Base-by-base conservation (phyloP, 2,113 vertebrate genomes). In the Phylloscopus whistleri region DNA sequence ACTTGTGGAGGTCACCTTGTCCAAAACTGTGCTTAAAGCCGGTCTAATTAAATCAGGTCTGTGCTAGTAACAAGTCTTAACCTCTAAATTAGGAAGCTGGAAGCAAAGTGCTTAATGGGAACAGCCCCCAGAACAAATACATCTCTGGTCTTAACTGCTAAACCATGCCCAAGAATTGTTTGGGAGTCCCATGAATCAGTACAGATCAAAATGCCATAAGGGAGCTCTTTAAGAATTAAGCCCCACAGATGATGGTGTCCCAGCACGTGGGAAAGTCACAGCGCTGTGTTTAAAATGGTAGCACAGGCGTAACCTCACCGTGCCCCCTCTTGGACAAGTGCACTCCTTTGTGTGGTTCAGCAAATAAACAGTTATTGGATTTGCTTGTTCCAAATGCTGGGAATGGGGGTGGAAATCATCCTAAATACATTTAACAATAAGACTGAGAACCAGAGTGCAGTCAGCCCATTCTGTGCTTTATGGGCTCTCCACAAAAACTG, bases 211-310 rank as follows among this genome's bases (percentile, higher is more conserved):
- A 67, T 0, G 2, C 19, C 56, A 0, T 2, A 35, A 43, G 52
- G 51, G 39, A 1, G 0, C 14, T 46, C 24, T 77, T 26, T 3
- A 48, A 16, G 69, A 55, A 21, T 12, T 24, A 27, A 70, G 23
- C 5, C 51, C 16, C 27, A 20, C 0, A 35, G 58, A 56, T 3
- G 48, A 27, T 0, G 37, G 43, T 8, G 22, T 18, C 43, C 46
- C 30, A 63, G 48, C 24, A 77, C 0, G 1, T 15, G 37, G 53
- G 43, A 55, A 82, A 72, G 55, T 3, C 27, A 12, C 5, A 77
- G 51, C 2, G 0, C 1, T 0, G 28, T 15, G 37, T 17, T 75
- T 16, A 70, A 49, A 31, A 24, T 0, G 0, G 28, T 1, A 28
- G 12, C 5, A 43, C 10, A 63, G 48, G 23, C 9, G 2, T 26